Evolutionary conservation across 2,797 vertebrate species (phyloP), one percentile per base, ranked within the genome.

Genomic region (Chiroxiphia lanceolata): DNA sequence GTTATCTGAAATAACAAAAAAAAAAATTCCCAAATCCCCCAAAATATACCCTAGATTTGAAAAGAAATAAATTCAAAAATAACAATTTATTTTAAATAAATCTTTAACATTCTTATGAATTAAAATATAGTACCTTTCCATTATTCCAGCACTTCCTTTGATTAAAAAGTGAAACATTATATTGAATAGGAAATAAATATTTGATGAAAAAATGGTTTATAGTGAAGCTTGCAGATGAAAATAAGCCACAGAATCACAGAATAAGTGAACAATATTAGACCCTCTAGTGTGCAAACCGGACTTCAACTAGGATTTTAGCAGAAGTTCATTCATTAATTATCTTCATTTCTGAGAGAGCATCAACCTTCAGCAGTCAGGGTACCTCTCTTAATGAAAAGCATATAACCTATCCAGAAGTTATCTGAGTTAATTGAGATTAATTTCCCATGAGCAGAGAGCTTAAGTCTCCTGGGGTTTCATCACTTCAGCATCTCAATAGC

Each of bases 391-490:
- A 89, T 80, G 78, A 84, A 0, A 5, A 82, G 21, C 48, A 60
- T 79, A 29, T 65, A 93, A 44, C 42, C 15, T 87, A 89, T 40
- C 10, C 89, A 94, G 51, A 82, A 94, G 67, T 63, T 74, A 67
- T 51, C 44, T 75, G 47, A 79, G 74, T 94, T 96, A 96, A 93
- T 84, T 1, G 59, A 94, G 71, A 93, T 93, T 90, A 93, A 96
- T 96, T 89, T 92, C 34, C 80, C 0, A 4, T 79, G 34, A 93
- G 42, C 34, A 90, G 45, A 45, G 61, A 91, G 50, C 22, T 77
- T 69, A 38, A 20, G 27, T 61, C 90, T 93, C 86, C 42, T 85
- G 74, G 18, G 83, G 18, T 83, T 74, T 92, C 86, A 79, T 87
- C 92, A 92, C 9, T 21, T 16, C 34, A 23, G n/a, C 34, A 27